phyloP scores from a whole-genome alignment of 2,113 vertebrate genomes.

The Verasper variegatus region DNA sequence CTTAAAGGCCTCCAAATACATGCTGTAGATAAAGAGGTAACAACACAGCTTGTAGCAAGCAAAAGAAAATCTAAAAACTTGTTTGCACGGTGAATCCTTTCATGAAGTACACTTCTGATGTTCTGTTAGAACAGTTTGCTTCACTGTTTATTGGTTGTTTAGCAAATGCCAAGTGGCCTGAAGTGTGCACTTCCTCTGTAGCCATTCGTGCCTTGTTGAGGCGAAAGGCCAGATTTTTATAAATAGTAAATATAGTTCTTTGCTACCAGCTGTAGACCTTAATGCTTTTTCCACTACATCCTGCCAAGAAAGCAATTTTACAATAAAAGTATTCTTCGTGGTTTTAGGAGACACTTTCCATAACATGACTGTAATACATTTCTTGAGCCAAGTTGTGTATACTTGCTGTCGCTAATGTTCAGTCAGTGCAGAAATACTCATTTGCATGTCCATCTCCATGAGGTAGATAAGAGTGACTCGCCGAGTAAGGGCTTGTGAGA shows the following conservation, averaged over 20 bases:
- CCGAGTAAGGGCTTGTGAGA: not conserved
- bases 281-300: slow-evolving; percentile 68
- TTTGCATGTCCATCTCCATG: not conserved
- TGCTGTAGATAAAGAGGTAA: not conserved
- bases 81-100: too few relatives aligned
- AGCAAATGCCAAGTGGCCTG: slow-evolving; percentile 20
- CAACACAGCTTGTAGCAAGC: too few relatives aligned
- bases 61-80: too few relatives aligned
- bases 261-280: slow-evolving; percentile 33
- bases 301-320: slow-evolving; percentile 70
- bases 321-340: slow-evolving; percentile 34
- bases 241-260: slow-evolving; percentile 36
- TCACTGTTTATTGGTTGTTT: slow-evolving; percentile 28
- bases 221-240: slow-evolving; percentile 11
- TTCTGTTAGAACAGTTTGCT: slow-evolving; percentile 10
- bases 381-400: slow-evolving; percentile 43
- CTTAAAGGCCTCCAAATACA: not conserved
- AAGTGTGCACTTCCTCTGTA: slow-evolving; percentile 18
- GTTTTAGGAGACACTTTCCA: slow-evolving; percentile 40
- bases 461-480: slow-evolving; percentile 40
- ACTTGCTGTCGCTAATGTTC: slow-evolving; percentile 42
- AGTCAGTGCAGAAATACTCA: not conserved
- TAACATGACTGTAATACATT: slow-evolving; percentile 38
- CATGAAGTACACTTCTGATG: not conserved
- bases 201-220: not conserved